A percentile compares a stretch with the other conserved stretches of the same genome.
Evolutionary conservation across 2,888 invertebrate genomes (phyloP).

Genomic region (Cheilosia vulpina): DNA sequence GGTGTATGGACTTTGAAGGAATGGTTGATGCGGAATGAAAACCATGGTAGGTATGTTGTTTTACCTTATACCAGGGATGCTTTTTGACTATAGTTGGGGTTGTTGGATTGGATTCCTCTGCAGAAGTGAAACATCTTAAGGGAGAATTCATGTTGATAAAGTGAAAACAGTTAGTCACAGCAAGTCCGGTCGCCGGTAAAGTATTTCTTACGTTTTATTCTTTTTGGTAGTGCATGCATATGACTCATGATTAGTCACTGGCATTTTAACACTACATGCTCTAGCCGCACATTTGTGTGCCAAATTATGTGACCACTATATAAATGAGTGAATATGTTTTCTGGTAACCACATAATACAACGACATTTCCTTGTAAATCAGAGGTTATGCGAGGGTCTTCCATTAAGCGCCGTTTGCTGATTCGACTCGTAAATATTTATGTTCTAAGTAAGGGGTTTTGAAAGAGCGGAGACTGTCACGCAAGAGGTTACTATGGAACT

Average conservation of each 20-base stretch:
- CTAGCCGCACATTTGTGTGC: too few species aligned
- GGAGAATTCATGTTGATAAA: neutral
- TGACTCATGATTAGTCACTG: neutral
- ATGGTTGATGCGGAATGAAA: conserved; percentile 4
- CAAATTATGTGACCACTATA: too few species aligned
- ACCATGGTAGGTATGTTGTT: conserved; percentile 20
- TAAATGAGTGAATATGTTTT: too few species aligned
- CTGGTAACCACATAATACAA: too few species aligned
- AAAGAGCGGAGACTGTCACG: too few species aligned
- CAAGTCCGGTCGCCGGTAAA: neutral
- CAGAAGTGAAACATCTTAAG: neutral
- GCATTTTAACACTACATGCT: neutral
- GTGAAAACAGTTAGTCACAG: neutral
- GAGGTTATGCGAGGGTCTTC: too few species aligned
- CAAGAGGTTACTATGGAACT: too few species aligned
- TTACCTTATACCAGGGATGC: neutral
- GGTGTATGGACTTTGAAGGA: conserved; percentile 43
- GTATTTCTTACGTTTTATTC: neutral
- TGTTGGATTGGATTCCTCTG: neutral
- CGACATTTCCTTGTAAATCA: too few species aligned
- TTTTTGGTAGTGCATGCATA: neutral
- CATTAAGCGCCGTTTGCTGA: too few species aligned
- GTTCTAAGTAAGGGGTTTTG: too few species aligned
- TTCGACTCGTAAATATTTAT: too few species aligned
- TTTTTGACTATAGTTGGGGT: neutral